A percentile compares a stretch with the other conserved stretches of the same genome.
phyloP scores from a whole-genome alignment of 2,797 vertebrate genomes.

The Sardinella longiceps region DNA sequence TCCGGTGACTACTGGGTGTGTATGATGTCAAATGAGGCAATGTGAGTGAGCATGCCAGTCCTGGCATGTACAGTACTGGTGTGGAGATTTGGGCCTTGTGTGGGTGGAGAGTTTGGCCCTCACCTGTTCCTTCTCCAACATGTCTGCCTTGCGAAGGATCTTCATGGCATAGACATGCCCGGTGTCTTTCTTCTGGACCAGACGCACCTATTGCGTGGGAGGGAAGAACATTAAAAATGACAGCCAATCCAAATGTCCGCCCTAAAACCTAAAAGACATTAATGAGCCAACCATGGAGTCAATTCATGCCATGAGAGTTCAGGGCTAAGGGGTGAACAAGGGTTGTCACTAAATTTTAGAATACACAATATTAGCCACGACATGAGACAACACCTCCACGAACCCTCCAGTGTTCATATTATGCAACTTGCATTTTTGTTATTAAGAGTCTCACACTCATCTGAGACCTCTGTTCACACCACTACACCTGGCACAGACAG shows the following conservation, averaged over 20 bases:
- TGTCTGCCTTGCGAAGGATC: slow-evolving; percentile 96
- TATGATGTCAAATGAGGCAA: neutral
- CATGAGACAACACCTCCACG: too few relatives aligned
- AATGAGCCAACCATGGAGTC: too few relatives aligned
- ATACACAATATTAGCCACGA: too few relatives aligned
- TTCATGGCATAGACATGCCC: slow-evolving; percentile 99
- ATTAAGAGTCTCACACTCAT: too few relatives aligned
- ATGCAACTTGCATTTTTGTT: too few relatives aligned
- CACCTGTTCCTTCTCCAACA: slow-evolving; percentile 99
- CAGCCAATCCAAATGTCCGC: neutral
- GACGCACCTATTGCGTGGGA: slow-evolving; percentile 78
- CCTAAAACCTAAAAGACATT: too few relatives aligned
- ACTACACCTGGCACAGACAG: too few relatives aligned
- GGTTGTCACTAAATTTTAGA: too few relatives aligned
- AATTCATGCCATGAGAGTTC: too few relatives aligned
- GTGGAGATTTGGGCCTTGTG: neutral
- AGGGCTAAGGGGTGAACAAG: too few relatives aligned
- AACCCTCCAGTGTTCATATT: too few relatives aligned
- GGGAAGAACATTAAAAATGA: neutral
- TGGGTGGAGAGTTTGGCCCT: slow-evolving; percentile 11
- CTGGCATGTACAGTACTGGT: neutral
- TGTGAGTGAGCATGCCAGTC: neutral
- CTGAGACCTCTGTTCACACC: too few relatives aligned
- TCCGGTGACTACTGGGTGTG: neutral
- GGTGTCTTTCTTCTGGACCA: slow-evolving; percentile 98